Evolutionary conservation across 2,113 vertebrate species (phyloP), one percentile per base, ranked within the genome.

Genomic region (Trematomus loennbergii): DNA sequence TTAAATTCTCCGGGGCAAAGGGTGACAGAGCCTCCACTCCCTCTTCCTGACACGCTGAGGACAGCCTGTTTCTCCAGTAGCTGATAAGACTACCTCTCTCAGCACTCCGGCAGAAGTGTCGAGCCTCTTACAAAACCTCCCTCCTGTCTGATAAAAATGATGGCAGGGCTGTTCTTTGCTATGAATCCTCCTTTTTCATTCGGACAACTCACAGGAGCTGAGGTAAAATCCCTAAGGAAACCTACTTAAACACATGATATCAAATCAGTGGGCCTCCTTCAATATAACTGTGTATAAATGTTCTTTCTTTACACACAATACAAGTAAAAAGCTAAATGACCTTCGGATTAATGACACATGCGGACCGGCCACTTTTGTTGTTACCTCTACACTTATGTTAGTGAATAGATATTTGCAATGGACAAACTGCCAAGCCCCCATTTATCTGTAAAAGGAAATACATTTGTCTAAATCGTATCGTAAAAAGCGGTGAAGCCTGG

Each of bases 1-100:
- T 90, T 92, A 87, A 90, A 92, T 80, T 93, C 85, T 83, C 78
- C 63, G 55, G 92, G 89, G 83, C 87, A 87, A 81, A 78, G 54
- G 88, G 88, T 86, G 89, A 81, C 79, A 67, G 74, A 86, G 89
- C 90, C 87, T 81, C 87, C 59, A 73, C 92, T 91, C 88, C 89
- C 82, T 69, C 54, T 57, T 46, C 57, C 81, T 82, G 81, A 93
- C 79, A 88, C 43, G 17, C 64, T 13, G 81, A 87, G 89, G 91
- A 92, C 88, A 87, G 86, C 74, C 60, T 88, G 85, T 90, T 91
- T 93, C 83, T 91, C 75, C 18, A 79, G 74, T 66, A 76, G 77
- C 87, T 88, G 92, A 91, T 94, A 93, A 93, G 76, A 70, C 67
- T 58, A 18, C 80, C 72, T 82, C 57, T 86, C 84, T 79, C 85